phyloP scores from a whole-genome alignment of 2,888 invertebrate genomes.

The Epinotia bilunana region DNA sequence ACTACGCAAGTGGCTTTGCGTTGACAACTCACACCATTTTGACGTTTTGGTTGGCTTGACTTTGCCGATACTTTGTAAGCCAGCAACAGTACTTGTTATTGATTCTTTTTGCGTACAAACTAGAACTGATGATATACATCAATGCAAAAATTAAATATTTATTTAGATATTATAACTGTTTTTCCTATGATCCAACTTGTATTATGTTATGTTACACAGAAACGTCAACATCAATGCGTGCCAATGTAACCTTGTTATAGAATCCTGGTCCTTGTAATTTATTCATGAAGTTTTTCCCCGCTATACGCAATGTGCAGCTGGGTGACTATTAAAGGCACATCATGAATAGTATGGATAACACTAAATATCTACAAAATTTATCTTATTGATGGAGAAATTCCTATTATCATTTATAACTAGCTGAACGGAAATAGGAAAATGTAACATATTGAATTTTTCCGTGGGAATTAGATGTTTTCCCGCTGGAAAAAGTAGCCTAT shows the following conservation, averaged over 20 bases:
- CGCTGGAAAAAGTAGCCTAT: too few relatives aligned
- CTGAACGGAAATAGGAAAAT: too few relatives aligned
- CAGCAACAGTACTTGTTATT: slow-evolving; percentile 65
- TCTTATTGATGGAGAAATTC: not conserved
- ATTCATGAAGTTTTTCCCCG: not conserved
- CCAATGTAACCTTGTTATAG: slow-evolving; percentile 25
- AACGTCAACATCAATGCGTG: slow-evolving; percentile 14
- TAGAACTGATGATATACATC: slow-evolving; percentile 39
- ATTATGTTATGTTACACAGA: not conserved
- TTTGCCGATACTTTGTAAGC: slow-evolving; percentile 59
- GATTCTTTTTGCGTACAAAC: slow-evolving; percentile 44
- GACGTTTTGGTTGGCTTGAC: slow-evolving; percentile 72
- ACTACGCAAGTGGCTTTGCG: slow-evolving; percentile 74
- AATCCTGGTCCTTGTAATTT: not conserved
- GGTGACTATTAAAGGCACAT: not conserved
- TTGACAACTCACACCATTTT: slow-evolving; percentile 82
- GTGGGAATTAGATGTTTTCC: too few relatives aligned
- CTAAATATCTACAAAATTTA: not conserved
- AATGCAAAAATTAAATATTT: slow-evolving; percentile 48
- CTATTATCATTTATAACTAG: too few relatives aligned
- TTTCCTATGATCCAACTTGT: slow-evolving; percentile 3
- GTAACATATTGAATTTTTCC: too few relatives aligned
- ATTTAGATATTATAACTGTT: slow-evolving; percentile 10
- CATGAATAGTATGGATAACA: not conserved
- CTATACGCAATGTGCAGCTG: not conserved